Evolutionary conservation across 2,797 vertebrate genomes (phyloP), one percentile per base, ranked within the genome.

Genomic region (Siniperca undulata): DNA sequence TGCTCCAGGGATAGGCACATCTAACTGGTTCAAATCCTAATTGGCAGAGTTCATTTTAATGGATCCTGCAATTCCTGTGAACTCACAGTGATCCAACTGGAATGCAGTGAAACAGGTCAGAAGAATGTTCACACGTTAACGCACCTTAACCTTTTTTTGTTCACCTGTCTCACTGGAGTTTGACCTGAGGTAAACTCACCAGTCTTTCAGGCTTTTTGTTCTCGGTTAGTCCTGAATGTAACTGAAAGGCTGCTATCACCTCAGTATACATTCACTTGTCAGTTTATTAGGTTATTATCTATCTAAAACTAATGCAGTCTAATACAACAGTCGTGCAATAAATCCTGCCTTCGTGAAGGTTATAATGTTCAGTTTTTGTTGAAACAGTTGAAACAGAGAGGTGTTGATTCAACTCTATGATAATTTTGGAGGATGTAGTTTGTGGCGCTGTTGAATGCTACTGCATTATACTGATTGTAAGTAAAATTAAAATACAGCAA

Each of bases 31-130:
- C 30, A 34, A 68, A 82, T 53, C n/a, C 52, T 71, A 70, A 79
- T 70, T 69, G 53, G 11, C 76, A 78, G 77, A 70, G 78, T 81
- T 24, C 1, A 17, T 80, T 83, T 80, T 38, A 70, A 36, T 59
- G 12, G 2, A 38, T 58, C 20, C 48, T 14, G n/a, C 2, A 36
- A 7, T 50, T 59, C 8, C 24, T 59, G 40, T 3, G 13, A 3
- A 56, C 5, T 50, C 52, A 46, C 13, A 14, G 48, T 16, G 27
- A 66, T 14, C 4, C 58, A 0, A 40, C 59, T 68, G 83, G 90
- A 91, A 92, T 90, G 90, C 40, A 50, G 81, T 30, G 17, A 61
- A 84, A 80, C 88, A 64, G 61, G 81, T 89, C 19, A 62, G 53
- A 69, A 78, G 72, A 61, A 61, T 9, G 60, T 27, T 69, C 30